These are phyloP conservation scores for Neosalanx taihuensis DNA, from an alignment of 2,797 vertebrate genomes.

Conservation along the genomic window DNA sequence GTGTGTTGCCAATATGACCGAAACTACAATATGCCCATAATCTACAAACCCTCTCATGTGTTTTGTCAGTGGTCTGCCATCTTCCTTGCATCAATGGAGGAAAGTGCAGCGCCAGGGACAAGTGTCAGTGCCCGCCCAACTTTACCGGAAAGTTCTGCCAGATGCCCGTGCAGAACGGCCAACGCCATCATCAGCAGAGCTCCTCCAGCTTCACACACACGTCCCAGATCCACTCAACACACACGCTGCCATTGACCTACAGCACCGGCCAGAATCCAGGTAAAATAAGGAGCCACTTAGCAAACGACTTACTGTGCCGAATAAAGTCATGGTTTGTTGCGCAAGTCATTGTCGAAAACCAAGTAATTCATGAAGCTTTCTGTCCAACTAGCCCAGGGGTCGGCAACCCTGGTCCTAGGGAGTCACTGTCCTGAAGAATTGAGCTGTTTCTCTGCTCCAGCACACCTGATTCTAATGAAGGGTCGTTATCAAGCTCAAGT, in stretches of 20 bases:
- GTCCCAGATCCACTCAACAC: slow-evolving; percentile 87
- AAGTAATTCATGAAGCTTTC: too few relatives aligned
- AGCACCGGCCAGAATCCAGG: slow-evolving; percentile 87
- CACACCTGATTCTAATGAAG: too few relatives aligned
- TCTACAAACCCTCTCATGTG: slow-evolving; percentile 19
- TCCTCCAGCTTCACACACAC: slow-evolving; percentile 67
- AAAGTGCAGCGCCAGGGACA: slow-evolving; percentile 91
- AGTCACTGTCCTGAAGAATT: too few relatives aligned
- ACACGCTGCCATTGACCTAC: slow-evolving; percentile 92
- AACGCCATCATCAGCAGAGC: slow-evolving; percentile 64
- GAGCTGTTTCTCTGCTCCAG: too few relatives aligned
- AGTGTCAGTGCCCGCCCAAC: slow-evolving; percentile 94
- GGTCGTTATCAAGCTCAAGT: too few relatives aligned
- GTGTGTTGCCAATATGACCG: neutral
- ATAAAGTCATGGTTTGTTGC: too few relatives aligned
- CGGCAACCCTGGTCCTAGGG: too few relatives aligned
- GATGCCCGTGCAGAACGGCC: slow-evolving; percentile 78
- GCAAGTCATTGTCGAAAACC: too few relatives aligned
- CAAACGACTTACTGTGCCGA: neutral
- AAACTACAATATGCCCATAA: too few relatives aligned
- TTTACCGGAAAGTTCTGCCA: slow-evolving; percentile 97
- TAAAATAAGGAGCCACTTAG: slow-evolving; percentile 57
- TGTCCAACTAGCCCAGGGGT: too few relatives aligned
- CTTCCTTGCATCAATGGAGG: slow-evolving; percentile 97
- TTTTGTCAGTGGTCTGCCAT: slow-evolving; percentile 89